Evolutionary conservation across 1,140 invertebrate genomes (phyloP).

Genomic region (Eumeta japonica): DNA sequence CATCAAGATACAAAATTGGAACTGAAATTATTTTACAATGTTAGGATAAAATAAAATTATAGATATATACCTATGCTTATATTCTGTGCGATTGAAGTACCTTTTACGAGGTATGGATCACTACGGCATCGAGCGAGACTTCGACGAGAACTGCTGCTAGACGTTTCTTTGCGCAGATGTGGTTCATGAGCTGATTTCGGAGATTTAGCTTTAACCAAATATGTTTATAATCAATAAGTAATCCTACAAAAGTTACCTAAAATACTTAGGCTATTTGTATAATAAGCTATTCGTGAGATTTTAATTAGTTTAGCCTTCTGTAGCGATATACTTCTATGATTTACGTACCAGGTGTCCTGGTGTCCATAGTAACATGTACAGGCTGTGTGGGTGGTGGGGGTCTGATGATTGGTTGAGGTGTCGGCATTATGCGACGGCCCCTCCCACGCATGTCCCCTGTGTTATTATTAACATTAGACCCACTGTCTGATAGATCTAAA

Average conservation of each 20-base stretch:
- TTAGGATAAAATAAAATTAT: slow-evolving; percentile 4
- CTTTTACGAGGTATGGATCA: slow-evolving; percentile 40
- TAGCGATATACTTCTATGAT: slow-evolving; percentile 7
- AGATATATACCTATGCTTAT: slow-evolving; percentile 12
- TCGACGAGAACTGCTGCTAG: slow-evolving; percentile 18
- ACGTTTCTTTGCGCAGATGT: slow-evolving; percentile 29
- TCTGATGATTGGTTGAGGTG: slow-evolving; percentile 8
- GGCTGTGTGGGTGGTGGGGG: slow-evolving; percentile 8
- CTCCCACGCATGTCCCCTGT: slow-evolving; percentile 12
- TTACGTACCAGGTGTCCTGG: slow-evolving; percentile 21
- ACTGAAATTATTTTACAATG: not conserved
- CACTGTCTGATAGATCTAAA: slow-evolving; percentile 79
- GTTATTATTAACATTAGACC: slow-evolving; percentile 8
- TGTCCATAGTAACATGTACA: slow-evolving; percentile 4
- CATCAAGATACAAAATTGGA: slow-evolving; percentile 1
- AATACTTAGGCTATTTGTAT: not conserved
- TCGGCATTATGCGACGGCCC: slow-evolving; percentile 12
- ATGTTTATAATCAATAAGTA: slow-evolving; percentile 14
- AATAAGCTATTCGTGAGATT: slow-evolving; percentile 15
- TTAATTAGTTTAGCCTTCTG: slow-evolving; percentile 8
- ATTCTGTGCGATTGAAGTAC: slow-evolving; percentile 5
- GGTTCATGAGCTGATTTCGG: slow-evolving; percentile 28
- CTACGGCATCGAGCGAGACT: slow-evolving; percentile 41
- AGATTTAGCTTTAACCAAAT: slow-evolving; percentile 41
- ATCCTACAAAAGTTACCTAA: slow-evolving; percentile 1